These are phyloP conservation scores for Epirrhoe tristata DNA, from an alignment of 2,888 invertebrate genomes.

Conservation along the genomic window DNA sequence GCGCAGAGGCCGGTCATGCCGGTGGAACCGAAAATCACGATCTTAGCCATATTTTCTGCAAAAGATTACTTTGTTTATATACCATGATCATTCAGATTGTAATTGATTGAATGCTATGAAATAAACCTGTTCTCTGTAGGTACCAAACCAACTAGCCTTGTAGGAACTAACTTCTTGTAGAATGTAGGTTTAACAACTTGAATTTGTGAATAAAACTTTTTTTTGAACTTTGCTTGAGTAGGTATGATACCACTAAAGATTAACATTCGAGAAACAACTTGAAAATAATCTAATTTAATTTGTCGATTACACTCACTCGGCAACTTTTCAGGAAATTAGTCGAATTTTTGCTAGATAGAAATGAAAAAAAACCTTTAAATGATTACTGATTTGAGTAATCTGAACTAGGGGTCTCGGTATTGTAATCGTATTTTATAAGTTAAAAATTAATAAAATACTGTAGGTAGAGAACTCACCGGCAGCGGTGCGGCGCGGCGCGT, in stretches of 20 bases:
- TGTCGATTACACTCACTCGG: background rate
- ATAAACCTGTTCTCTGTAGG: conserved; percentile 10
- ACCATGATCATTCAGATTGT: background rate
- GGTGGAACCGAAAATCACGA: conserved; percentile 93
- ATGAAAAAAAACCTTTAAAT: too few species aligned
- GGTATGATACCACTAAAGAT: background rate
- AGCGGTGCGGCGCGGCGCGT: too few species aligned
- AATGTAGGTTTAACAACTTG: background rate
- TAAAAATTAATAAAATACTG: too few species aligned
- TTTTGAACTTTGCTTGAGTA: background rate
- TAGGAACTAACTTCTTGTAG: background rate
- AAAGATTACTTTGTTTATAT: conserved; percentile 16
- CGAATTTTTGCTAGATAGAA: background rate
- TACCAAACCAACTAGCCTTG: background rate
- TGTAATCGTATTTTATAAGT: too few species aligned
- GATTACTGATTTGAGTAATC: too few species aligned
- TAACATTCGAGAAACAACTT: background rate
- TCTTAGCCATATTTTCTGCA: conserved; percentile 87
- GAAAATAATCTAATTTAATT: background rate
- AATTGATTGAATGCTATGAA: background rate
- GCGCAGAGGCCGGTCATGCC: conserved; percentile 93
- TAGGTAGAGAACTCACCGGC: too few species aligned
- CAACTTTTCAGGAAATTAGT: background rate
- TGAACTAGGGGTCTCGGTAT: too few species aligned
- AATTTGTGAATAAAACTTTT: too few species aligned